Evolutionary conservation across 1,140 invertebrate species (phyloP), one percentile per base, ranked within the genome.

Genomic region (Psilanteris sp.): DNA sequence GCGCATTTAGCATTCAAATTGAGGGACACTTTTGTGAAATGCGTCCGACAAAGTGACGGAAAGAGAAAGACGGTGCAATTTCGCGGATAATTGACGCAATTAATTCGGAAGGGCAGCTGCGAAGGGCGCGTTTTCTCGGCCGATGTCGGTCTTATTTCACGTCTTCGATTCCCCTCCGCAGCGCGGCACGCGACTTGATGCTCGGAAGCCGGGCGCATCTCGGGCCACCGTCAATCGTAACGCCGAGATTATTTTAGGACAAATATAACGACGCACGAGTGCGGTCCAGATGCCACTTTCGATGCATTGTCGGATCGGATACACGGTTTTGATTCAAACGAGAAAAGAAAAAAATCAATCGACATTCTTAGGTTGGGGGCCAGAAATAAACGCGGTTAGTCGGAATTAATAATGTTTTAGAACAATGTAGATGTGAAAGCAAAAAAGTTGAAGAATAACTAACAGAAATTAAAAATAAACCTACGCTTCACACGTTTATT

Each of bases 11-110:
- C 8, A 64, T 50, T 50, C 59, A 64, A 64, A 64, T 67, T 2
- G 62, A 55, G 50, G 14, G 6, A 46, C 11, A 54, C 46, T 67
- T 67, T 54, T 6, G 18, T 9, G 37, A 66, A 43, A 36, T 37
- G 48, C 31, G 44, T 64, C 16, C 24, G 32, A 15, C 1, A 34
- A 6, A 8, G n/a, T 20, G 6, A 26, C 1, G 20, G 16, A 66
- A 22, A 16, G 34, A 9, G 18, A 20, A 31, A 34, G 50, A 37
- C 10, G 32, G 31, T 22, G 44, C 61, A 61, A 50, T 77, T 52
- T 68, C 50, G 55, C 64, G 66, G 34, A 44, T 67, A 77, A 77
- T 72, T 71, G 46, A 34, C 27, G 61, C 61, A 67, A 77, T 77
- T 77, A 77, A 77, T 77, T 77, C 48, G 55, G 37, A 36, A 41